Evolutionary conservation across 2,113 vertebrate genomes (phyloP).

Genomic region (Toxotes chatareus): DNA sequence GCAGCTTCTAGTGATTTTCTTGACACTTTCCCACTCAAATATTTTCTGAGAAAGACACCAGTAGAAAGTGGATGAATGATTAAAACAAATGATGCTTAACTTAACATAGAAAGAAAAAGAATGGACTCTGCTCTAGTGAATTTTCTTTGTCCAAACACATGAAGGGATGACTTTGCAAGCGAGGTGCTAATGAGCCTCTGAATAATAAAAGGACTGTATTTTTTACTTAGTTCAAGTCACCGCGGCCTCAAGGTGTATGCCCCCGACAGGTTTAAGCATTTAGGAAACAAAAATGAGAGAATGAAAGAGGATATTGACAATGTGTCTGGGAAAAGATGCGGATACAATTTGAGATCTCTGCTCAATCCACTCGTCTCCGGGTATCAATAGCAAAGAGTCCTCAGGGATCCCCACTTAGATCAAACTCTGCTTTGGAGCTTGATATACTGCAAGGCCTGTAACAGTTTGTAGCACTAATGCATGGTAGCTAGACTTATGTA

Average conservation of each 20-base stretch:
- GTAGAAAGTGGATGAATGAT: slow-evolving; percentile 8
- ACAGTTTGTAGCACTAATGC: slow-evolving; percentile 34
- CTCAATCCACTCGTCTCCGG: slow-evolving; percentile 63
- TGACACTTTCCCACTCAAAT: slow-evolving; percentile 27
- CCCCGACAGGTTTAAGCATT: slow-evolving; percentile 20
- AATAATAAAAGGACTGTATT: slow-evolving; percentile 28
- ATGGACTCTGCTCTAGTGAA: neutral
- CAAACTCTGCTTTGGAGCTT: slow-evolving; percentile 40
- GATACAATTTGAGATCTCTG: slow-evolving; percentile 55
- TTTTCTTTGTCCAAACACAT: neutral
- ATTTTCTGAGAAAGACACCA: slow-evolving; percentile 12
- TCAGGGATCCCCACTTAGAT: slow-evolving; percentile 55
- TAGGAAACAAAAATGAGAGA: slow-evolving; percentile 49
- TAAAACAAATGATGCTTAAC: slow-evolving; percentile 33
- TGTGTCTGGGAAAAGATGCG: slow-evolving; percentile 52
- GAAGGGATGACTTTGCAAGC: neutral
- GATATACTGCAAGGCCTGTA: slow-evolving; percentile 22
- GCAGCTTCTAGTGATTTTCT: slow-evolving; percentile 38
- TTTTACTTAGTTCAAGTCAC: slow-evolving; percentile 3
- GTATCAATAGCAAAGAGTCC: slow-evolving; percentile 63
- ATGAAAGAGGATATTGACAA: slow-evolving; percentile 58
- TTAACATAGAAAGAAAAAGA: slow-evolving; percentile 9
- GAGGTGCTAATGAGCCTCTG: slow-evolving; percentile 34
- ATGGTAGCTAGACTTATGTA: slow-evolving; percentile 7
- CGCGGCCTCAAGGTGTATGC: neutral